Evolutionary conservation across 2,113 vertebrate species (phyloP).

Genomic region (Pycnonotus jocosus): DNA sequence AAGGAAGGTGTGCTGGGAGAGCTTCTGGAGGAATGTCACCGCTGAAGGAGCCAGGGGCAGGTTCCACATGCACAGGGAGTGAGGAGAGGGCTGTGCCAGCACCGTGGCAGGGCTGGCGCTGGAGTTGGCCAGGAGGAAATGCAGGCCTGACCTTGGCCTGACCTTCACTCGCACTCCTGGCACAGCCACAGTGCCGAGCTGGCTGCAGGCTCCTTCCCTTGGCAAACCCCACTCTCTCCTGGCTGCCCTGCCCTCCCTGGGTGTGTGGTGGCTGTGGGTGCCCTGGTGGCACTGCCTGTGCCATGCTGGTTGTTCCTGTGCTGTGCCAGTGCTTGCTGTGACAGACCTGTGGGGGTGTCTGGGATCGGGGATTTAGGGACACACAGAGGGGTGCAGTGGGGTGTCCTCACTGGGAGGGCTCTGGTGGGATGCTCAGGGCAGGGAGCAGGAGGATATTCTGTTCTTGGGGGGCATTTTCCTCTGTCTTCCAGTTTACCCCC

Average conservation of each 20-base stretch:
- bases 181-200: background rate
- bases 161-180: background rate
- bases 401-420: background rate
- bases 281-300: background rate
- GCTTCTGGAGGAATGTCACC: background rate
- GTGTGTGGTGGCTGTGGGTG: accelerated
- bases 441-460: background rate
- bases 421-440: background rate
- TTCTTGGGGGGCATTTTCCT: background rate
- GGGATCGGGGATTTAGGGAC: accelerated
- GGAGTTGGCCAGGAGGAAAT: background rate
- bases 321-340: background rate
- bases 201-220: background rate
- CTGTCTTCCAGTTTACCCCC: background rate
- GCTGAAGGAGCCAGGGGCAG: background rate
- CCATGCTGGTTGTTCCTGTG: accelerated
- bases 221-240: background rate
- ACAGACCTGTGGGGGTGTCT: background rate
- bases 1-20: background rate
- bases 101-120: background rate
- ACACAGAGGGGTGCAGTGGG: accelerated
- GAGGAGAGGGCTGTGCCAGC: background rate
- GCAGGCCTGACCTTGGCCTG: background rate
- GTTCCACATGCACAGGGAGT: background rate
- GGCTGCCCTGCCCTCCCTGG: background rate